Base-by-base conservation (phyloP, 2,888 invertebrate genomes). In the Papilio protenor region DNA sequence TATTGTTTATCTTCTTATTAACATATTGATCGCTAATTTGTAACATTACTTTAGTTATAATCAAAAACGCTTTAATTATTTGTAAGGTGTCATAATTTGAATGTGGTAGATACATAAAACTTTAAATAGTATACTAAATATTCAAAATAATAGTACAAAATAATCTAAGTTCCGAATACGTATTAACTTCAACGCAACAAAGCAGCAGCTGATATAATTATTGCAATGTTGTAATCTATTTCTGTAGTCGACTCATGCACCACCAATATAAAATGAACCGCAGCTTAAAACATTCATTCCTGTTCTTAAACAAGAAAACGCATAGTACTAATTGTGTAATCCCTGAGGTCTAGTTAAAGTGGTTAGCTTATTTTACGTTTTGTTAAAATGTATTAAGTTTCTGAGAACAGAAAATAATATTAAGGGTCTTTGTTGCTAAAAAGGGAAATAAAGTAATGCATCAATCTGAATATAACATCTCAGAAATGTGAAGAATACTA, bases 131-230 rank as follows among this genome's bases (percentile, higher is more conserved):
- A n/a, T 59, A 27, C 27, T 16, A 14, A 12, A 61, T 14, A 61
- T 27, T 61, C 14, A 71, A 14, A 71, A 27, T 49, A 71, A 47
- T 75, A 47, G 75, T 75, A 77, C 69, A 23, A 69, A 77, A 66
- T 66, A 71, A 80, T 82, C 80, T 82, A 87, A 85, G 86, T 84
- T 83, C 81, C 84, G 80, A 88, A 87, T 88, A 90, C 87, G 89
- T 89, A 88, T 85, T 86, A 83, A 81, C 83, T 81, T 81, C 81
- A 83, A 80, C 80, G 85, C 84, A 91, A 91, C 91, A 91, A 92
- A 92, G 91, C 88, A 80, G 85, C 87, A 86, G 91, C 90, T 92
- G 93, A 92, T 93, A 92, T 93, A 93, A 93, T 93, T 92, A 93
- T 91, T 93, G 92, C 92, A 90, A 89, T 84, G 91, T 88, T 87